These are phyloP conservation scores for Lottia gigantea DNA, from an alignment of 2,888 invertebrate species.

Conservation along the genomic window DNA sequence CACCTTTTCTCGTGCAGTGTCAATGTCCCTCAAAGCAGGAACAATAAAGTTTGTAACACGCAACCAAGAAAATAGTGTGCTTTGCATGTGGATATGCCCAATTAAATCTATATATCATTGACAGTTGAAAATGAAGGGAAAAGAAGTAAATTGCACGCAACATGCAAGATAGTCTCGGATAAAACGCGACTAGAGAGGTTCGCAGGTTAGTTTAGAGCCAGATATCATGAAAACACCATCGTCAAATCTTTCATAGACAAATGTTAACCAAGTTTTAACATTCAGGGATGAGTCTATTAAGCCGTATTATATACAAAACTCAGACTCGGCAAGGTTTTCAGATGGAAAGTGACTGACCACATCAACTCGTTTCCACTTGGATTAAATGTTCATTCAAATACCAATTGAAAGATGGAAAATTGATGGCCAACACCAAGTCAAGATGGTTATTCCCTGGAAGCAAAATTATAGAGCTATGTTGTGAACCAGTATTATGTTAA, in stretches of 20 bases:
- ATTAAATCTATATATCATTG: conserved; percentile 44
- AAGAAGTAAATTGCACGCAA: conserved; percentile 44
- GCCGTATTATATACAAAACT: too few species aligned
- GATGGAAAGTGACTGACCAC: too few species aligned
- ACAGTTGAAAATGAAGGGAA: conserved; percentile 35
- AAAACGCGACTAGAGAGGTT: conserved; percentile 30
- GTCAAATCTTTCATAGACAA: not conserved
- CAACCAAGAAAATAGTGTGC: conserved; percentile 30
- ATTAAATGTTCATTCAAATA: too few species aligned
- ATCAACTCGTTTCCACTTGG: too few species aligned
- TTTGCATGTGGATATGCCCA: conserved; percentile 39
- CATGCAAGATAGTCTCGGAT: conserved; percentile 46
- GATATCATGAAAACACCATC: not conserved
- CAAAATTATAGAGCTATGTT: too few species aligned
- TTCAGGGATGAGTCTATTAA: too few species aligned
- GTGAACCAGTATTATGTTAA: too few species aligned
- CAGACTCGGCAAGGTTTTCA: too few species aligned
- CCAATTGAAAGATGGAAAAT: too few species aligned
- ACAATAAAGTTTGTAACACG: conserved; percentile 27
- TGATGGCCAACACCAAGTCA: too few species aligned
- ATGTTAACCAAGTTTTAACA: too few species aligned
- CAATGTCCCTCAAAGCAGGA: conserved; percentile 16
- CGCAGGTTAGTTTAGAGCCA: not conserved
- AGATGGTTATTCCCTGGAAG: too few species aligned
- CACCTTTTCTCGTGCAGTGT: conserved; percentile 25